A percentile compares a stretch with the other conserved stretches of the same genome.
Evolutionary conservation across 2,888 invertebrate species (phyloP).

Genomic region (Lycia hirtaria): DNA sequence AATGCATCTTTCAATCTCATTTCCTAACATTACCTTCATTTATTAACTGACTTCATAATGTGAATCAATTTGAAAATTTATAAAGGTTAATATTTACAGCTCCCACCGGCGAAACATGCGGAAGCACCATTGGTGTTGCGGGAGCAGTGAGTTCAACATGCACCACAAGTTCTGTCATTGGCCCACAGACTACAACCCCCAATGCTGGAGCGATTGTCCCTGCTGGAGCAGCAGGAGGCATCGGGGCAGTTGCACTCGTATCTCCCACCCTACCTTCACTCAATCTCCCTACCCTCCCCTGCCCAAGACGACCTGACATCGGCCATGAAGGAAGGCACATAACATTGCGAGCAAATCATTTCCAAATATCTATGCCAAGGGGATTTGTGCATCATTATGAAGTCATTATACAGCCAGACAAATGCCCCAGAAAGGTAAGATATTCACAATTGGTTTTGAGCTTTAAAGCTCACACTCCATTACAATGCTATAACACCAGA

Average conservation of each 20-base stretch:
- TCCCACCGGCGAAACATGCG: slow-evolving; percentile 43
- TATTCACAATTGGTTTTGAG: not conserved
- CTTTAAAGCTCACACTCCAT: no score
- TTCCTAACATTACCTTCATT: no score
- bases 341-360: slow-evolving; percentile 98
- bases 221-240: slow-evolving; percentile 66
- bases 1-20: no score
- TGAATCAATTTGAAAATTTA: not conserved
- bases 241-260: slow-evolving; percentile 85
- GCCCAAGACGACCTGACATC: slow-evolving; percentile 97
- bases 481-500: no score
- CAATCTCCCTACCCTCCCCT: slow-evolving; percentile 95
- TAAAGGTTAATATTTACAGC: slow-evolving; percentile 23
- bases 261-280: slow-evolving; percentile 89
- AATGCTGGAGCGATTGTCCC: slow-evolving; percentile 29
- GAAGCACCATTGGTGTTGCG: slow-evolving; percentile 26
- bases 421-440: slow-evolving; percentile 98
- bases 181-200: slow-evolving; percentile 50
- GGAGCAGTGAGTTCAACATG: slow-evolving; percentile 26
- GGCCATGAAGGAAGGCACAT: slow-evolving; percentile 99
- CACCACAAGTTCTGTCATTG: slow-evolving; percentile 26
- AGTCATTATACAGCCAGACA: slow-evolving; percentile 99
- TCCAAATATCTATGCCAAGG: slow-evolving; percentile 99
- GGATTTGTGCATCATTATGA: slow-evolving; percentile 99
- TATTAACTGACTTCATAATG: no score